Base-by-base conservation (phyloP, 2,888 invertebrate genomes). In the Epicampocera succincta region DNA sequence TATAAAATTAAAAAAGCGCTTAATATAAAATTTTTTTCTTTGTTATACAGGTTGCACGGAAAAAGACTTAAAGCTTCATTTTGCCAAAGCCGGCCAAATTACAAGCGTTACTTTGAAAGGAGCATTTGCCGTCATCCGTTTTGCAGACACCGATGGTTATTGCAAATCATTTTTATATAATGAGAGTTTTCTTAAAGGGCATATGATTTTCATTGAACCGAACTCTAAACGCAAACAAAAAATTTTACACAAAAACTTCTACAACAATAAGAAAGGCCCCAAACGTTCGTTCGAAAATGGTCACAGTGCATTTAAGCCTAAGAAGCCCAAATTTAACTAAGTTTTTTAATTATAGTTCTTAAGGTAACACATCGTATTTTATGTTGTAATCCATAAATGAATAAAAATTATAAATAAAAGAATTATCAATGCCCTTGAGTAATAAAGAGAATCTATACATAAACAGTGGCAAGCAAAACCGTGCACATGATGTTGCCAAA, bases 161-260 rank as follows among this genome's bases (percentile, higher is more conserved):
- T 89, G 89, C 77, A 88, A 88, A 69, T 85, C 89, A 1, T 89
- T 89, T 50, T 63, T 88, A 19, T 9, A 80, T 0, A 88, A 88
- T 61, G 89, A 89, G 33, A 58, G 71, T 0, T 0, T 54, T 0
- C 0, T 89, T 0, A 61, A 80, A 1, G 85, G 85, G 12, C 81
- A 85, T 12, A 83, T 84, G 3, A 78, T 89, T 1, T 89, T 89
- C 56, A 4, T 89, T 3, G 87, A 89, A 80, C 89, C 89, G 9
- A 85, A 86, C 68, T 89, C 89, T 0, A n/a, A 65, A 0, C 69
- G 85, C 0, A 89, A 88, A 42, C 50, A 83, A 17, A 0, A 17
- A 13, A n/a, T 25, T n/a, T 15, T 25, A 0, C 21, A 52, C n/a
- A 9, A 11, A 0, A 52, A 52, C 5, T 1, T 0, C 1, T 0